These are phyloP conservation scores for Lucilia cuprina DNA, from an alignment of 1,140 invertebrate species.

Conservation along the genomic window DNA sequence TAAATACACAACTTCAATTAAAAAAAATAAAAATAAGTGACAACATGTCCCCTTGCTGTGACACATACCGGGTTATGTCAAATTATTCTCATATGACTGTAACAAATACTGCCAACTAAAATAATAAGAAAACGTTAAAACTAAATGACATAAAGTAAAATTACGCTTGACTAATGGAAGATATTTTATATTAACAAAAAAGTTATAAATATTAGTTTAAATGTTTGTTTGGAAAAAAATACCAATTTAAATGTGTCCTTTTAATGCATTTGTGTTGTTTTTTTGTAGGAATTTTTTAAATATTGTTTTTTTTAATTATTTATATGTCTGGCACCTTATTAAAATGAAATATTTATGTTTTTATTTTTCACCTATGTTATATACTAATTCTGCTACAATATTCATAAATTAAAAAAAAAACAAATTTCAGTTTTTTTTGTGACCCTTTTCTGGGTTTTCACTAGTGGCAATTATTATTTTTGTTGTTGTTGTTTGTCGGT, in stretches of 20 bases:
- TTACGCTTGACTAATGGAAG: not conserved
- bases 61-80: constrained; percentile 1
- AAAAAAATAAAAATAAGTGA: not conserved
- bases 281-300: not conserved
- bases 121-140: not conserved
- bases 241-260: not conserved
- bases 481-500: not conserved
- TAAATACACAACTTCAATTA: not conserved
- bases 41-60: constrained; percentile 6
- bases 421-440: not conserved
- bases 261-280: not conserved
- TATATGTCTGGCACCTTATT: constrained; percentile 3
- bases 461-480: not conserved
- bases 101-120: no score
- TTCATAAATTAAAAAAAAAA: not conserved
- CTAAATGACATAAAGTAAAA: not conserved
- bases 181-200: not conserved
- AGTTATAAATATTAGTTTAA: not conserved
- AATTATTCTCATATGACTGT: not conserved
- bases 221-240: not conserved
- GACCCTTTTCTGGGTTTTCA: not conserved
- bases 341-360: not conserved
- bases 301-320: not conserved
- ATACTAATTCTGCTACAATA: not conserved
- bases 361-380: not conserved